Base-by-base conservation (phyloP, 2,113 vertebrate species). In the Corydoras sp. region DNA sequence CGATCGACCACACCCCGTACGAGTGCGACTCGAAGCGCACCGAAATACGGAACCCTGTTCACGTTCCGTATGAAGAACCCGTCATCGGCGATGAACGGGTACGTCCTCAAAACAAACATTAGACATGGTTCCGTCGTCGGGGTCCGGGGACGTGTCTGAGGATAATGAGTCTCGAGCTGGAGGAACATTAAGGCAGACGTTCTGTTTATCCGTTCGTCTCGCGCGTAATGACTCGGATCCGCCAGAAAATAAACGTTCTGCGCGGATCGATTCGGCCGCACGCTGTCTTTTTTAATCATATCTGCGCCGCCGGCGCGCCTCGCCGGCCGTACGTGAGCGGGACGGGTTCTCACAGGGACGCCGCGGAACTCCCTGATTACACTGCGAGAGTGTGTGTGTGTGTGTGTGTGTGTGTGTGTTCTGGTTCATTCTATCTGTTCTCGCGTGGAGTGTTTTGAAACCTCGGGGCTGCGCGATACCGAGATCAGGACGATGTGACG, bases 241-340 rank as follows among this genome's bases (percentile, higher is more conserved):
- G 81, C 76, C 77, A 79, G 77, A 74, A 77, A 82, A 81, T 83
- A 76, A 80, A 64, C 79, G 69, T 72, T 80, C 80, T 82, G 75
- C 65, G 76, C 59, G 72, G 63, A 80, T 78, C 71, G 74, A 75
- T 73, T 70, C 32, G 70, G 64, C 54, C 70, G 4, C 35, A n/a
- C 35, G 51, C 10, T 50, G 8, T 4, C 43, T 69, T 54, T 76
- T 74, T 77, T 14, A n/a, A 48, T 50, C 14, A 74, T 70, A 71
- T 12, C 48, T 24, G 29, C 65, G 50, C 69, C 31, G 13, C 35
- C 35, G 35, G 35, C 35, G 35, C 4, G 35, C 7, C 35, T 43
- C 35, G 35, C 7, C 35, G 4, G 35, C 7, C 35, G 35, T 56
- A 72, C 80, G 73, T 64, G 32, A 83, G 43, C 49, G 48, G n/a